phyloP scores from a whole-genome alignment of 2,113 vertebrate species.

The Erinaceus europaeus region DNA sequence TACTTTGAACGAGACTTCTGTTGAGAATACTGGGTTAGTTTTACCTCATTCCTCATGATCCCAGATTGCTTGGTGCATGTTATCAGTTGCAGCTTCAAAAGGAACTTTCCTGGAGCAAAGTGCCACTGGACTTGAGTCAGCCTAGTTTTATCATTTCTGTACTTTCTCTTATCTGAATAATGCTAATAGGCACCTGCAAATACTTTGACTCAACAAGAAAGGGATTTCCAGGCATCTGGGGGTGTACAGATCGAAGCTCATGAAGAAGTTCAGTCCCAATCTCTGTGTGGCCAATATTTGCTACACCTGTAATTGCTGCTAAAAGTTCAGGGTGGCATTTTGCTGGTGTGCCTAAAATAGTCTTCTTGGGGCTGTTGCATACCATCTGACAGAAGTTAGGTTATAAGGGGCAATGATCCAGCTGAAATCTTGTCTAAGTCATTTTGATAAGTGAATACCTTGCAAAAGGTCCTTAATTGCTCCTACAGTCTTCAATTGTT shows the following conservation, averaged over 20 bases:
- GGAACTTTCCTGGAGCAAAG: no score
- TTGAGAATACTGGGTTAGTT: not conserved
- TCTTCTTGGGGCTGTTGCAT: constrained; percentile 64
- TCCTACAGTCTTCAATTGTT: constrained; percentile 73
- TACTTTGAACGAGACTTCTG: not conserved
- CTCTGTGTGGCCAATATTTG: constrained; percentile 54
- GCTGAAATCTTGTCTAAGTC: constrained; percentile 73
- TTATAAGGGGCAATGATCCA: constrained; percentile 74
- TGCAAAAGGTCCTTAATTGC: constrained; percentile 79
- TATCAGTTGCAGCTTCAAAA: constrained; percentile 56
- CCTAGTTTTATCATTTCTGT: constrained; percentile 41
- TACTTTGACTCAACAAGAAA: not conserved
- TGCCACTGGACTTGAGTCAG: not conserved
- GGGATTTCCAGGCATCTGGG: not conserved
- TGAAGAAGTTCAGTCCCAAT: constrained; percentile 49
- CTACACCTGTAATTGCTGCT: constrained; percentile 78
- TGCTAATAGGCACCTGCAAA: not conserved
- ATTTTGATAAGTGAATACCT: constrained; percentile 78
- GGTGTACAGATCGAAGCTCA: constrained; percentile 50
- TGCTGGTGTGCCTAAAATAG: constrained; percentile 78
- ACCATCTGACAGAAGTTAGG: constrained; percentile 73
- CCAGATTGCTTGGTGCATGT: not conserved
- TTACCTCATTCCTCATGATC: not conserved
- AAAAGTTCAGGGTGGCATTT: constrained; percentile 82
- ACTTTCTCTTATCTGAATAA: constrained; percentile 50